A percentile compares a stretch with the other conserved stretches of the same genome.
phyloP scores from a whole-genome alignment of 1,140 invertebrate genomes.

The Theocolax elegans region DNA sequence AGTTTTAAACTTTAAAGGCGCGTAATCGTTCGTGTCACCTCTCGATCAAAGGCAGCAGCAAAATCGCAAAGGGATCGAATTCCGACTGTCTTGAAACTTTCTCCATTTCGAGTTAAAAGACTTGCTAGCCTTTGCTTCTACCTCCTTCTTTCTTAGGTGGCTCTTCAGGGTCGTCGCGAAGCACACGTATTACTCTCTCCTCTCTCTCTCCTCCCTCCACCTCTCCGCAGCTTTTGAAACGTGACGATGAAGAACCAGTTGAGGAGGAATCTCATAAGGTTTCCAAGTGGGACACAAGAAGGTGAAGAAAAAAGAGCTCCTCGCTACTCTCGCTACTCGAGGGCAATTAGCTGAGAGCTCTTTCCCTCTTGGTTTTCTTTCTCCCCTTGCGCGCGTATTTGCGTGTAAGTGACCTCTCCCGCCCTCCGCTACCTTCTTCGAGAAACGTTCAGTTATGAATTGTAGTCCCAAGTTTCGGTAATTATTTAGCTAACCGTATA shows the following conservation, averaged over 20 bases:
- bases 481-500: too few relatives aligned
- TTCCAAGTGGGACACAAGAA: background rate
- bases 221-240: background rate
- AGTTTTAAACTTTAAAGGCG: conserved; percentile 59
- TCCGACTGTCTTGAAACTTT: conserved; percentile 52
- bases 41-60: conserved; percentile 52
- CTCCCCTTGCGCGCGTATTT: background rate
- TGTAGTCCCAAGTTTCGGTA: too few relatives aligned
- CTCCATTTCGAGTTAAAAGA: conserved; percentile 55
- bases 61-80: conserved; percentile 55
- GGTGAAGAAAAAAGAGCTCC: background rate
- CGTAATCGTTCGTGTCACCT: conserved; percentile 61
- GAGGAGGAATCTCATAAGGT: background rate
- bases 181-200: background rate
- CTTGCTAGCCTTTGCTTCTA: conserved; percentile 12
- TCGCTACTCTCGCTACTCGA: background rate
- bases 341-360: background rate
- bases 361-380: background rate
- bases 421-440: too few relatives aligned
- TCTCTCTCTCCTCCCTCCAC: too few relatives aligned
- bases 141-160: conserved; percentile 17
- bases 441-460: too few relatives aligned
- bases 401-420: too few relatives aligned
- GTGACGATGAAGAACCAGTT: background rate
- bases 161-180: background rate